phyloP scores from a whole-genome alignment of 2,113 vertebrate species.

The Orientallactaga bullata region DNA sequence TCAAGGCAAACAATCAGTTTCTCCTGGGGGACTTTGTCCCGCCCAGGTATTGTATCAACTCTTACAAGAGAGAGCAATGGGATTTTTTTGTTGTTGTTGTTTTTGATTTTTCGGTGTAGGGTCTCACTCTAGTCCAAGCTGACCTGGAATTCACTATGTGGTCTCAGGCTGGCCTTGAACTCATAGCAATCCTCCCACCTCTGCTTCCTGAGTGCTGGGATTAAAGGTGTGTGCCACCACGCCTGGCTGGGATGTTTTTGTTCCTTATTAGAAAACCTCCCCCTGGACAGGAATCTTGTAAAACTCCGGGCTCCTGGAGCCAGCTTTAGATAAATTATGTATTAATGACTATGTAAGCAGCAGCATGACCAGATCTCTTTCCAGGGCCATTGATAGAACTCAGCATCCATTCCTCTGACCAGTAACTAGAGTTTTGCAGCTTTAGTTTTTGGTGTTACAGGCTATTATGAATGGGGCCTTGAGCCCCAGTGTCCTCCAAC shows the following conservation, averaged over 20 bases:
- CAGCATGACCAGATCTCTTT: not conserved
- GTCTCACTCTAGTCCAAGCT: no score
- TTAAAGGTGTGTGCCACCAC: no score
- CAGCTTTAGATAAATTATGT: not conserved
- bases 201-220: no score
- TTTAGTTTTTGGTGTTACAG: not conserved
- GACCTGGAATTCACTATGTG: no score
- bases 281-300: not conserved
- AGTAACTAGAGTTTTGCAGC: not conserved
- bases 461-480: not conserved
- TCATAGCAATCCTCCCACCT: no score
- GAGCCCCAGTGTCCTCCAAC: not conserved
- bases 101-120: no score
- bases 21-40: not conserved
- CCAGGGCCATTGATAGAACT: not conserved
- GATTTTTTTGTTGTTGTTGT: no score
- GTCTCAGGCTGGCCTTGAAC: no score
- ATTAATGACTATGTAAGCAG: not conserved
- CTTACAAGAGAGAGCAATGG: not conserved
- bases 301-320: not conserved
- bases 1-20: not conserved
- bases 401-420: not conserved
- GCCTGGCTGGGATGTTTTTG: no score
- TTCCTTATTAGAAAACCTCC: not conserved
- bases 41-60: not conserved